These are phyloP conservation scores for Steromphala cineraria DNA, from an alignment of 2,888 invertebrate genomes.

Conservation along the genomic window DNA sequence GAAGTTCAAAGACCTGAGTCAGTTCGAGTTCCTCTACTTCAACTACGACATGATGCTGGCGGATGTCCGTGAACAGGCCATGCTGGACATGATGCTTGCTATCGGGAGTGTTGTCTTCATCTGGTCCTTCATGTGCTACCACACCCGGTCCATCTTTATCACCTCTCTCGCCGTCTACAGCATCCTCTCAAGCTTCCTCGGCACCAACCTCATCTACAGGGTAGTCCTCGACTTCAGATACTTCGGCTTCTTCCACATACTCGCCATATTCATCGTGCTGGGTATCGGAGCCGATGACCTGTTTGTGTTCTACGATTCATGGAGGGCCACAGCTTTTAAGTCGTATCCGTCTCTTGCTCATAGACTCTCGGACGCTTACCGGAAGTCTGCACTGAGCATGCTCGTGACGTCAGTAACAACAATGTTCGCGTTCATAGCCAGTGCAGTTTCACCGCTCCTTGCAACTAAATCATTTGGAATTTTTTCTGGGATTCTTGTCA, in stretches of 20 bases:
- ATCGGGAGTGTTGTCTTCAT: constrained; percentile 54
- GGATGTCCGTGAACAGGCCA: constrained; percentile 48
- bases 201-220: constrained; percentile 57
- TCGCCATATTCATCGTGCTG: constrained; percentile 57
- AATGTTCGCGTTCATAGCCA: constrained; percentile 56
- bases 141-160: constrained; percentile 57
- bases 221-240: constrained; percentile 50
- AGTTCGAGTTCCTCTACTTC: constrained; percentile 50
- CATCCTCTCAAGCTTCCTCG: constrained; percentile 54
- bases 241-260: constrained; percentile 59
- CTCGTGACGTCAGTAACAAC: constrained; percentile 62
- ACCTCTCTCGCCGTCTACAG: constrained; percentile 48
- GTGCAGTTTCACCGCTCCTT: constrained; percentile 58
- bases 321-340: constrained; percentile 46
- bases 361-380: constrained; percentile 53
- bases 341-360: constrained; percentile 48
- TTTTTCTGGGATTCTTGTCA: constrained; percentile 59
- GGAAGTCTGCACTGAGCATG: constrained; percentile 54
- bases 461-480: constrained; percentile 62
- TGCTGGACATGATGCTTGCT: constrained; percentile 47
- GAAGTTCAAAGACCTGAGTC: background rate
- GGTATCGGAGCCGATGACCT: constrained; percentile 61
- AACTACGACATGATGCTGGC: constrained; percentile 45
- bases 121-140: constrained; percentile 52
- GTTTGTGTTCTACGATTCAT: constrained; percentile 61